phyloP scores from a whole-genome alignment of 2,888 invertebrate genomes.

The Phytoseiulus persimilis region DNA sequence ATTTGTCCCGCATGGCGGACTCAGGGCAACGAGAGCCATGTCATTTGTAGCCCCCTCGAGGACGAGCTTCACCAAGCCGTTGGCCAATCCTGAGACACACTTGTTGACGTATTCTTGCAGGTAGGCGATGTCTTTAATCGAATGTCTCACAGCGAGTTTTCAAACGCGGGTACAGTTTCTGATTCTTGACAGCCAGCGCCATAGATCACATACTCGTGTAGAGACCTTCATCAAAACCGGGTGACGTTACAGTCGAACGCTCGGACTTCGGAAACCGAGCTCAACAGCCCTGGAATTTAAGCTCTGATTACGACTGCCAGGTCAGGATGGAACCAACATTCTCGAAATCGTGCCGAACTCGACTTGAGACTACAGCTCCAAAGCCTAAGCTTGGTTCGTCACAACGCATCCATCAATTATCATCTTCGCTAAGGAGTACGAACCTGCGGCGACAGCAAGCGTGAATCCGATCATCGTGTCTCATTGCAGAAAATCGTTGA shows the following conservation, averaged over 20 bases:
- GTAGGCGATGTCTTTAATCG: background rate
- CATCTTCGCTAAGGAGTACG: background rate
- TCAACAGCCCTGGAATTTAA: background rate
- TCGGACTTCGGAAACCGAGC: background rate
- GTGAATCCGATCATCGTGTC: background rate
- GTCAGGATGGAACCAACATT: too few relatives aligned
- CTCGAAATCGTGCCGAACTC: too few relatives aligned
- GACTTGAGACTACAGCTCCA: too few relatives aligned
- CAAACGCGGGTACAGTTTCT: background rate
- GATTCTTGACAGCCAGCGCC: background rate
- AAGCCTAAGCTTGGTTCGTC: too few relatives aligned
- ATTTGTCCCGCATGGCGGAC: background rate
- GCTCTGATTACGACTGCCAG: too few relatives aligned
- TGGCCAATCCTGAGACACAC: background rate
- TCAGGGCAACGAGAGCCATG: background rate
- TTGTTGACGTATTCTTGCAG: background rate
- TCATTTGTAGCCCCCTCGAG: conserved; percentile 6
- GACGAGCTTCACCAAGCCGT: background rate
- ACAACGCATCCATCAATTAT: background rate
- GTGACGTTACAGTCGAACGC: background rate
- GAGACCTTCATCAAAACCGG: background rate
- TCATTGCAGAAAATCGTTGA: background rate
- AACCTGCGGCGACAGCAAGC: background rate
- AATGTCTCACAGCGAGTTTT: background rate
- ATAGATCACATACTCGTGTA: background rate